Base-by-base conservation (phyloP, 1,140 invertebrate species). In the Semibalanus balanoides region DNA sequence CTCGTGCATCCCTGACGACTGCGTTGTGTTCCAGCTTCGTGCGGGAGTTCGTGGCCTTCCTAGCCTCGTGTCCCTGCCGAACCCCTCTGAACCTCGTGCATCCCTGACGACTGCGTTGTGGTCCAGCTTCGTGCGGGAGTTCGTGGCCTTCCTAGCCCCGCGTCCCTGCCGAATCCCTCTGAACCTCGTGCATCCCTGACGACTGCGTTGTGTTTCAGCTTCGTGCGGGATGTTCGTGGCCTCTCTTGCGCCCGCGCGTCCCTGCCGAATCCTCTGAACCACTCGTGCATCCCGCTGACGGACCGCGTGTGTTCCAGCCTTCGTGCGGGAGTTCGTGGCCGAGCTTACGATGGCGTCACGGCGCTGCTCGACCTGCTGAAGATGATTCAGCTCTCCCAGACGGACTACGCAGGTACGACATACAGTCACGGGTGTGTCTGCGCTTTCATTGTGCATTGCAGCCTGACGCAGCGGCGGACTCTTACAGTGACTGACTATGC, bases 251-350 rank as follows among this genome's bases (percentile, higher is more conserved):
- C n/a, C n/a, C n/a, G n/a, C n/a, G n/a, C n/a, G n/a, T n/a, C n/a
- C n/a, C n/a, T n/a, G n/a, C n/a, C n/a, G n/a, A n/a, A n/a, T n/a
- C n/a, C n/a, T n/a, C n/a, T n/a, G n/a, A n/a, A n/a, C n/a, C n/a
- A n/a, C n/a, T n/a, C n/a, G n/a, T n/a, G n/a, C 35, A 17, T 40
- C 14, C 22, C n/a, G n/a, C 7, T 28, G 74, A 28, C 75, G n/a
- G 51, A 22, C 69, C 64, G 73, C 30, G 22, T 76, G 7, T 81
- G 74, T 77, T 81, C 64, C 78, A 85, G 83, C 76, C 96, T 96
- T n/a, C n/a, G n/a, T n/a, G n/a, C n/a, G n/a, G n/a, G n/a, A 96
- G 83, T 95, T 96, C 83, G 88, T 93, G 9, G 88, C 90, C 29
- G 88, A 91, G 74, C 91, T 29, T 87, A 92, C 77, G 92, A 94